These are phyloP conservation scores for Mercenaria mercenaria DNA, from an alignment of 1,140 invertebrate genomes.

Conservation along the genomic window DNA sequence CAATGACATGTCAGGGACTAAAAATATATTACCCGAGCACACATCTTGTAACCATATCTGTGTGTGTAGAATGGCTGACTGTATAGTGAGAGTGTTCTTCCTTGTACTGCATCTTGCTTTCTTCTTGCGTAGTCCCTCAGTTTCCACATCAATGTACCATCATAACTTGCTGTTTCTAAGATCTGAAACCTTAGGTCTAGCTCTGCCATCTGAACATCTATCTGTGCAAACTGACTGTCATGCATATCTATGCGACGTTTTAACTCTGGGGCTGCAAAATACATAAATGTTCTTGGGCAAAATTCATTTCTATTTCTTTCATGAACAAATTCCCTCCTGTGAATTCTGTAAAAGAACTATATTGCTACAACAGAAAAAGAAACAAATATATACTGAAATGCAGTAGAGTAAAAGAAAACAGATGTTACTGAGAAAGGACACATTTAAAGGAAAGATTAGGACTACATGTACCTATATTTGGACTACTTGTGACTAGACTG, in stretches of 20 bases:
- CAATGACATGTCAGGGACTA: no score
- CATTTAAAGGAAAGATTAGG: no score
- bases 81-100: conserved; percentile 79
- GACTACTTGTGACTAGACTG: no score
- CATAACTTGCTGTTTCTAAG: conserved; percentile 77
- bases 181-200: conserved; percentile 76
- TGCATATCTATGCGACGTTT: conserved; percentile 59
- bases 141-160: conserved; percentile 82
- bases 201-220: conserved; percentile 74
- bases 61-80: conserved; percentile 84
- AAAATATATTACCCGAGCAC: conserved; percentile 76
- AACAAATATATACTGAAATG: no score
- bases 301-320: neutral
- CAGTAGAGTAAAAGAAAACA: no score
- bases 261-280: conserved; percentile 43
- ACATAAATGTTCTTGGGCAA: neutral
- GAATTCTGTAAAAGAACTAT: neutral
- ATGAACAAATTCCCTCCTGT: neutral
- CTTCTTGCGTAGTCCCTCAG: conserved; percentile 79
- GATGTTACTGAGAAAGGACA: no score
- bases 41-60: conserved; percentile 84
- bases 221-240: no score
- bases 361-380: neutral
- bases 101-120: conserved; percentile 77
- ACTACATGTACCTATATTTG: no score